Base-by-base conservation (phyloP, 2,888 invertebrate genomes). In the Sussaba pulchella region DNA sequence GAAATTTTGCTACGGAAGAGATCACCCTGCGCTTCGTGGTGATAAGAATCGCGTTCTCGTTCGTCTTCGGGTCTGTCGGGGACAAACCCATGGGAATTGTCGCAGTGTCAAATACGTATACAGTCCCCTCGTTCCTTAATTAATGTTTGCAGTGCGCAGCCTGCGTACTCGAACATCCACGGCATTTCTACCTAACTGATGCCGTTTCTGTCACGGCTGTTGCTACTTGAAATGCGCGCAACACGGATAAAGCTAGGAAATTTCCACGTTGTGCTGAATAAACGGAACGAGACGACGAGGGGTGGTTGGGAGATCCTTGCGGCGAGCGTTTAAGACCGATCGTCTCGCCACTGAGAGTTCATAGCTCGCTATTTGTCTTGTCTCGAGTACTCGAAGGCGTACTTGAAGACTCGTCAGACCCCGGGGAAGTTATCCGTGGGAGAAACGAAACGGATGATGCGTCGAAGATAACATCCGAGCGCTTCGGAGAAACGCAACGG, bases 61-160 rank as follows among this genome's bases (percentile, higher is more conserved):
- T 61, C 5, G 36, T 61, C 21, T 21, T 59, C 10, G 24, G 19
- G n/a, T n/a, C 12, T 24, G 26, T 43, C 36, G 24, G 31, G 39
- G 24, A 63, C 26, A 41, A 31, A 70, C 67, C 54, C 24, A n/a
- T n/a, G 9, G 14, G 17, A 43, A 54, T 54, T 47, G 73, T 24
- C 47, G 57, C 50, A 70, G 63, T 69, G n/a, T n/a, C n/a, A n/a
- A n/a, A n/a, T n/a, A n/a, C 57, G 41, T 5, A 66, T 19, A 54
- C 54, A 57, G 36, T 36, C 54, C 59, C 31, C 67, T 47, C 67
- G 61, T 72, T 72, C 57, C 76, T 81, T 81, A 81, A 81, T 81
- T 81, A 76, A 76, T 76, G 69, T 76, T 80, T 67, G 76, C 72
- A 47, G 54, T 67, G 71, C 57, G 36, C 47, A 69, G 72, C 31